These are phyloP conservation scores for Ptiloglossa arizonensis DNA, from an alignment of 1,140 invertebrate genomes.

Conservation along the genomic window DNA sequence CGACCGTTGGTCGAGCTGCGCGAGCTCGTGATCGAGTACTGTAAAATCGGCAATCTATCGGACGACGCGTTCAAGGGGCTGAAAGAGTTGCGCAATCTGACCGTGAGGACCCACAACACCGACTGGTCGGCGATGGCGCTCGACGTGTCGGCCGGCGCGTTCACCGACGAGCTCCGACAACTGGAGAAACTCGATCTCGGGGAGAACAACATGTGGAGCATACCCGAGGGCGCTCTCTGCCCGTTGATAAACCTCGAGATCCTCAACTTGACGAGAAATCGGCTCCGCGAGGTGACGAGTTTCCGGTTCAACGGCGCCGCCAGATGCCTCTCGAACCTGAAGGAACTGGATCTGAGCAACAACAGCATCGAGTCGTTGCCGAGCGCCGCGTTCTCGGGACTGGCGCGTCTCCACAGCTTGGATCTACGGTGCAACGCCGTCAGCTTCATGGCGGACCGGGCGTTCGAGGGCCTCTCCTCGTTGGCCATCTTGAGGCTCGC, in stretches of 20 bases:
- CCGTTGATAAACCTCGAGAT: slow-evolving; percentile 88
- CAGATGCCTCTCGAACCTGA: slow-evolving; percentile 87
- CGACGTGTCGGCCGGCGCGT: slow-evolving; percentile 89
- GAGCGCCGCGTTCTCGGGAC: slow-evolving; percentile 88
- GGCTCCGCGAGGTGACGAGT: slow-evolving; percentile 89
- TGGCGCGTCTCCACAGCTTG: slow-evolving; percentile 84
- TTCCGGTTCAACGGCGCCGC: slow-evolving; percentile 88
- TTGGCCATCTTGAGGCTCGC: slow-evolving; percentile 90
- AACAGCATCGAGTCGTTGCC: slow-evolving; percentile 92
- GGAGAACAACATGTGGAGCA: slow-evolving; percentile 92
- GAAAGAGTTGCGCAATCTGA: slow-evolving; percentile 90
- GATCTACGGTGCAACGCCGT: slow-evolving; percentile 87
- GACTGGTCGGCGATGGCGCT: slow-evolving; percentile 93
- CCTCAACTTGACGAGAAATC: slow-evolving; percentile 91
- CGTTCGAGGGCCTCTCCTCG: slow-evolving; percentile 89
- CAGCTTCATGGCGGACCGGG: slow-evolving; percentile 89
- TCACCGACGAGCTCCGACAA: slow-evolving; percentile 87
- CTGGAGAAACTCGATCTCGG: slow-evolving; percentile 91
- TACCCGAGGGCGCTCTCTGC: slow-evolving; percentile 92
- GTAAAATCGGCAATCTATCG: slow-evolving; percentile 93
- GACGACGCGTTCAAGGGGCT: slow-evolving; percentile 91
- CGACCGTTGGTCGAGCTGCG: slow-evolving; percentile 90
- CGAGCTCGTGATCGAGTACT: slow-evolving; percentile 93
- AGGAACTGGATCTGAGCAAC: slow-evolving; percentile 89
- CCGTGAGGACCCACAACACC: slow-evolving; percentile 93